Conservation (phyloP, 2,113 vertebrate genomes). For the Phainopepla nitens region DNA sequence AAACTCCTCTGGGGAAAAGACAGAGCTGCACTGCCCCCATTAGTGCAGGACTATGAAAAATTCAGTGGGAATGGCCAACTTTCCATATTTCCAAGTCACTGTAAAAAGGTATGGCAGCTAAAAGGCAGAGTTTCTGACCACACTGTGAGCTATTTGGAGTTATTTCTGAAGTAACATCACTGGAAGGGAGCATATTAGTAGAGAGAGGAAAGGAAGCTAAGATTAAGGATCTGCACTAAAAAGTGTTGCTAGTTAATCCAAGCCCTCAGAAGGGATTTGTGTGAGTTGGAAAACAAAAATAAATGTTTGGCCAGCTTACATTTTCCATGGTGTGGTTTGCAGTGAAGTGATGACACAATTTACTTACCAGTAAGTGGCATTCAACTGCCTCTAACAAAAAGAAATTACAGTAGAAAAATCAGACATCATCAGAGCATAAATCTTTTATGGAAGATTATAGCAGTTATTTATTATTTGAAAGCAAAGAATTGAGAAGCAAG, state of each 20-base stretch:
- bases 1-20: background rate
- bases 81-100: background rate
- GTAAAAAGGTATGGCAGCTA: background rate
- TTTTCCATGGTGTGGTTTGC: background rate
- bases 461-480: slow-evolving; percentile 51
- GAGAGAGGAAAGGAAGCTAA: background rate
- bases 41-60: background rate
- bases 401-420: slow-evolving; percentile 41
- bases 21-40: background rate
- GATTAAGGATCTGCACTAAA: background rate
- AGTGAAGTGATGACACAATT: slow-evolving; percentile 37
- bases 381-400: slow-evolving; percentile 43
- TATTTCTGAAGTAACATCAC: background rate
- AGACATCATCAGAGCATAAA: slow-evolving; percentile 12
- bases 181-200: background rate
- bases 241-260: background rate
- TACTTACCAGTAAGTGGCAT: slow-evolving; percentile 42
- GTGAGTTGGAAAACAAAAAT: background rate
- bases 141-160: background rate
- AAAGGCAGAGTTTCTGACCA: background rate
- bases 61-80: background rate
- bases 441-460: slow-evolving; percentile 32
- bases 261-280: background rate
- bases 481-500: slow-evolving; percentile 22
- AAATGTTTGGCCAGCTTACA: background rate